Conservation (phyloP, 2,888 invertebrate species). For the Drosophila histrio region DNA sequence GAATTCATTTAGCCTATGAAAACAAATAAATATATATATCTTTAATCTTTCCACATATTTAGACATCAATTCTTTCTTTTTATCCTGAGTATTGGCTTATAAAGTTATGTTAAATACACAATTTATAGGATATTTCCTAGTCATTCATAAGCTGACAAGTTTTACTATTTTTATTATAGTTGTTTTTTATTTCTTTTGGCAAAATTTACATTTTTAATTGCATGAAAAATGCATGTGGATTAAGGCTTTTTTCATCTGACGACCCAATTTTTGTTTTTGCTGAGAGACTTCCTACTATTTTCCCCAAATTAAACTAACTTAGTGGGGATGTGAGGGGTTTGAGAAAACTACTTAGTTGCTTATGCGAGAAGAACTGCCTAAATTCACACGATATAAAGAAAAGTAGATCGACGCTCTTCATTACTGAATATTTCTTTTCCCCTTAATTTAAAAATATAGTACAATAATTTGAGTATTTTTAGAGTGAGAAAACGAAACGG, state of each 20-base stretch:
- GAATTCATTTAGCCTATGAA: no score
- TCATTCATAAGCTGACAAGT: background rate
- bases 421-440: no score
- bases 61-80: no score
- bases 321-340: background rate
- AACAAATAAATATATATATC: background rate
- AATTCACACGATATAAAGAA: background rate
- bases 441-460: no score
- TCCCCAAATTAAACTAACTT: background rate
- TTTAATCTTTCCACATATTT: no score
- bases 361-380: background rate
- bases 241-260: conserved; percentile 13
- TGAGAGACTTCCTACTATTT: background rate
- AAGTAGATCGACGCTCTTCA: no score
- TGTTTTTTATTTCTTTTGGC: conserved; percentile 2
- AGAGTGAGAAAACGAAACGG: background rate
- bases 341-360: background rate
- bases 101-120: background rate
- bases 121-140: background rate
- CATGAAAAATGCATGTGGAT: conserved; percentile 35
- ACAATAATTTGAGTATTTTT: background rate
- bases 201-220: conserved; percentile 56
- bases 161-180: background rate
- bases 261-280: conserved; percentile 19
- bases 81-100: background rate